Evolutionary conservation across 2,113 vertebrate species (phyloP).

Genomic region (Perca flavescens): DNA sequence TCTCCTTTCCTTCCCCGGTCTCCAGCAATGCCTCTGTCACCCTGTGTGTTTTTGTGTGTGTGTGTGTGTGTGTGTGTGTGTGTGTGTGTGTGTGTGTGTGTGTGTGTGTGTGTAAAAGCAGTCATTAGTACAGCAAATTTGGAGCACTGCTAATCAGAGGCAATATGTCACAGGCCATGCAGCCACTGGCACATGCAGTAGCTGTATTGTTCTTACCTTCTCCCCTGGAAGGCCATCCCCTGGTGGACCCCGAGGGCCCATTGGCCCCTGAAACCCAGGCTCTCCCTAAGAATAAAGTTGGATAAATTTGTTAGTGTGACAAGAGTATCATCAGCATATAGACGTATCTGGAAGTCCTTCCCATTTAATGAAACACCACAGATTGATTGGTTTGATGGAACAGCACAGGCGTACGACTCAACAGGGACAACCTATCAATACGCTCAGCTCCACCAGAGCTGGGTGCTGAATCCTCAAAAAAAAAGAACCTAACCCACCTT

Average conservation of each 20-base stretch:
- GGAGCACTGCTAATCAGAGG: background rate
- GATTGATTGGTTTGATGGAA: background rate
- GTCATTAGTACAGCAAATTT: background rate
- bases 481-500: background rate
- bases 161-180: background rate
- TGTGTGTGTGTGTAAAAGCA: background rate
- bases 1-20: slow-evolving; percentile 87
- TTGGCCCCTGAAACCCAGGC: slow-evolving; percentile 85
- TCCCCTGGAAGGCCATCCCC: slow-evolving; percentile 85
- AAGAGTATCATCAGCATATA: background rate
- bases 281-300: slow-evolving; percentile 83
- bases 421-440: background rate
- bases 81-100: slow-evolving; percentile 38
- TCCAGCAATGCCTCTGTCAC: slow-evolving; percentile 85
- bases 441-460: background rate
- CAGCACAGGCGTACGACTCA: background rate
- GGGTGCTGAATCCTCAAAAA: background rate
- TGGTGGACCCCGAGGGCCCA: slow-evolving; percentile 84
- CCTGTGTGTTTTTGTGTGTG: slow-evolving; percentile 77
- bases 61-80: slow-evolving; percentile 65
- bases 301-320: background rate
- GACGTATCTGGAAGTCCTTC: background rate
- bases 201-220: slow-evolving; percentile 82
- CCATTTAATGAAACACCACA: background rate
- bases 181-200: background rate